Evolutionary conservation across 1,140 invertebrate species (phyloP).

Genomic region (Macrobrachium nipponense): DNA sequence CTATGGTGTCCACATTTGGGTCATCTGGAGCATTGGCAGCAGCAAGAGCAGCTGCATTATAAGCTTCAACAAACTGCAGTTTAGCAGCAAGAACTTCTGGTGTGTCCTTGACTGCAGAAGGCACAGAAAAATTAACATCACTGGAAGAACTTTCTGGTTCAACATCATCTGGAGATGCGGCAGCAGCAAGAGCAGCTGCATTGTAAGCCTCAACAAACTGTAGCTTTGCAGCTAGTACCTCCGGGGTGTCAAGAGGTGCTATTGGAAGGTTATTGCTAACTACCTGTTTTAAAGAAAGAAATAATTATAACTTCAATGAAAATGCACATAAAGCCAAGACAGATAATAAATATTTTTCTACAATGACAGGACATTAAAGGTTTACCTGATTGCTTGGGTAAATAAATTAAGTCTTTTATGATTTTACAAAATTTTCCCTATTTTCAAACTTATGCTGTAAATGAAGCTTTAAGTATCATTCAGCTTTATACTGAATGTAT

Average conservation of each 20-base stretch:
- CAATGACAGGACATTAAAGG: too few species aligned
- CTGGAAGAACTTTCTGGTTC: not conserved
- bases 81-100: constrained; percentile 4
- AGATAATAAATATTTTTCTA: too few species aligned
- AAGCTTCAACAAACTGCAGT: constrained; percentile 1
- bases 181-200: constrained; percentile 3
- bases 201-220: constrained; percentile 4
- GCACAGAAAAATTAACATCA: not conserved
- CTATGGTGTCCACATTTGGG: too few species aligned
- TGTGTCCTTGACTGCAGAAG: not conserved
- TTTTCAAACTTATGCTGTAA: too few species aligned
- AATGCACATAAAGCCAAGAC: not conserved
- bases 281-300: too few species aligned
- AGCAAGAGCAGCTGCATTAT: constrained; percentile 1
- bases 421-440: too few species aligned
- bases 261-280: not conserved
- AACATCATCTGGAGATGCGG: not conserved
- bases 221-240: constrained; percentile 2
- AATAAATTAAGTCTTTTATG: too few species aligned
- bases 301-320: not conserved
- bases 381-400: too few species aligned
- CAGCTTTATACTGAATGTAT: too few species aligned
- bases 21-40: constrained; percentile 22
- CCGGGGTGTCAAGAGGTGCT: not conserved
- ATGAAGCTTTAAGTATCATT: too few species aligned